Evolutionary conservation across 2,113 vertebrate genomes (phyloP).

Genomic region (Oriolus oriolus): DNA sequence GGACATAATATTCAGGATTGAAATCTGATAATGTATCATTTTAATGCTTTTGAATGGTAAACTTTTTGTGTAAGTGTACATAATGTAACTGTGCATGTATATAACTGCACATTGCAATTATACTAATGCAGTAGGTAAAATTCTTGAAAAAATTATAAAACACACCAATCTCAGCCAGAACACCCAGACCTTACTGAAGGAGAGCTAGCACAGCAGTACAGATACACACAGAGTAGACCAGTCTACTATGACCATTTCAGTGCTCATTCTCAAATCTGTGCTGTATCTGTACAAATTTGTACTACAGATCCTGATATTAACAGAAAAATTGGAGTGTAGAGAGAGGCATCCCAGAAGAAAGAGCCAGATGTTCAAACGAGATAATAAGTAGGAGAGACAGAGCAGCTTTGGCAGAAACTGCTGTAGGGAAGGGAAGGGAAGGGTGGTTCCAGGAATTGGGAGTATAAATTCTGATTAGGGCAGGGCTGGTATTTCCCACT

Average conservation of each 20-base stretch:
- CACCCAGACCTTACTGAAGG: not conserved
- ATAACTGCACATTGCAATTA: not conserved
- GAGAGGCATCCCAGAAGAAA: not conserved
- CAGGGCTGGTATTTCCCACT: slow-evolving; percentile 64
- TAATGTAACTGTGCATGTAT: not conserved
- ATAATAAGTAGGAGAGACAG: not conserved
- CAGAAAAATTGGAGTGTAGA: not conserved
- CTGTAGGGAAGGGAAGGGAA: slow-evolving; percentile 65
- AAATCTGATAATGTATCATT: not conserved
- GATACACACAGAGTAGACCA: not conserved
- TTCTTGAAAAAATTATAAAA: not conserved
- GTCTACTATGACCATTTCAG: not conserved
- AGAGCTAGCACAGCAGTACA: not conserved
- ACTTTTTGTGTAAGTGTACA: not conserved
- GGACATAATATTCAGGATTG: not conserved
- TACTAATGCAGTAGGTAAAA: not conserved
- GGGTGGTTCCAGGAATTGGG: slow-evolving; percentile 62
- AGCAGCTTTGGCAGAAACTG: slow-evolving; percentile 41
- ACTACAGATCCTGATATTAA: not conserved
- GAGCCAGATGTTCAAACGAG: slow-evolving; percentile 11
- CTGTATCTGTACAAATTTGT: not conserved
- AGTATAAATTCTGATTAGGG: slow-evolving; percentile 58
- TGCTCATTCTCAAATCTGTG: not conserved
- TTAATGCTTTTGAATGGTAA: not conserved
- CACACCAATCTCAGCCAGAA: not conserved